Evolutionary conservation across 35 echinoderm and acorn worm genomes (phyloP).

Genomic region (Stichopus chloronotus): DNA sequence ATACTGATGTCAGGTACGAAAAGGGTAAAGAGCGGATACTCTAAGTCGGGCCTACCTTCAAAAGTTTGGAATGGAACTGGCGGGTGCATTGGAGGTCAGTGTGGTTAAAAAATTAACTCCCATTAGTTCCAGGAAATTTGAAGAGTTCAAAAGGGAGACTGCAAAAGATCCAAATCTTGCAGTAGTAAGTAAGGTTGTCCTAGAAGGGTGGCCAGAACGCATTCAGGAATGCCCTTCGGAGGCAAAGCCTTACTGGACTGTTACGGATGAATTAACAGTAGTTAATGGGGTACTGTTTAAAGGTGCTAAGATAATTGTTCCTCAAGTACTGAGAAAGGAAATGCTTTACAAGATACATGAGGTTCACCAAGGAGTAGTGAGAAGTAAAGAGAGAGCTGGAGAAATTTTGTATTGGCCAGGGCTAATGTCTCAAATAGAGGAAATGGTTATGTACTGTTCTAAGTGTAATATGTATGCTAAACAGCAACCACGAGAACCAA

Average conservation of each 20-base stretch:
- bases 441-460: slow-evolving; percentile 70
- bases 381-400: slow-evolving; percentile 24
- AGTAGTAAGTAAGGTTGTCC: slow-evolving; percentile 27
- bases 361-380: slow-evolving; percentile 52
- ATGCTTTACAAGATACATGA: slow-evolving; percentile 66
- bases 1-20: slow-evolving; percentile 60
- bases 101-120: slow-evolving; percentile 33
- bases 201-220: slow-evolving; percentile 10
- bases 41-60: slow-evolving; percentile 26
- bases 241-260: slow-evolving; percentile 37
- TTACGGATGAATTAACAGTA: slow-evolving; percentile 61
- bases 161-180: slow-evolving; percentile 30
- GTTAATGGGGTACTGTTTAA: slow-evolving; percentile 63
- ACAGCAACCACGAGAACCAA: slow-evolving; percentile 61
- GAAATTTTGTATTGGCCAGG: slow-evolving; percentile 71
- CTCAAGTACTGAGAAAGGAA: slow-evolving; percentile 25
- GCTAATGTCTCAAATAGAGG: slow-evolving; percentile 46
- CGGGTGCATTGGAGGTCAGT: not conserved
- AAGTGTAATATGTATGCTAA: slow-evolving; percentile 56
- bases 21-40: slow-evolving; percentile 57
- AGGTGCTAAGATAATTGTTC: slow-evolving; percentile 35
- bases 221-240: slow-evolving; percentile 24
- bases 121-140: slow-evolving; percentile 33
- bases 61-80: not conserved
- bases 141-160: slow-evolving; percentile 59